These are phyloP conservation scores for Pelochelys cantorii DNA, from an alignment of 2,797 vertebrate genomes.

Conservation along the genomic window DNA sequence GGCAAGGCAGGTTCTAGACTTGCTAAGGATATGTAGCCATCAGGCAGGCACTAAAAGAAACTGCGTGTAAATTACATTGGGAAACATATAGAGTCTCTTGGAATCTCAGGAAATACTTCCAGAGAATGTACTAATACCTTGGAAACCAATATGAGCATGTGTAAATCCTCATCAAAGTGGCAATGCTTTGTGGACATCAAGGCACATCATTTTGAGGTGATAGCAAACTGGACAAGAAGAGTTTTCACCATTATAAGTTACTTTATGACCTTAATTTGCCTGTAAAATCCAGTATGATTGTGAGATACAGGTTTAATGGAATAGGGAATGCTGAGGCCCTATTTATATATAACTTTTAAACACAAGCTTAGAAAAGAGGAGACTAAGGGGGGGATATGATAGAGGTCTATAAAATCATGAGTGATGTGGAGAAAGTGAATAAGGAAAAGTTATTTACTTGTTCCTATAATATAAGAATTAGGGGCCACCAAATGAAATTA, in stretches of 20 bases:
- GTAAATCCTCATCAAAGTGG: background rate
- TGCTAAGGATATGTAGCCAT: background rate
- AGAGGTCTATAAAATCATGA: no score
- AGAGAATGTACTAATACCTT: background rate
- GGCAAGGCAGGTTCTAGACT: background rate
- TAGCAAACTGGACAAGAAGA: background rate
- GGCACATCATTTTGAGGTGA: background rate
- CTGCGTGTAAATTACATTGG: no score
- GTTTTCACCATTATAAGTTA: background rate
- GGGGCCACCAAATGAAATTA: no score
- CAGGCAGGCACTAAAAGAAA: background rate
- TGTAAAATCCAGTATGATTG: background rate
- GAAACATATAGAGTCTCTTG: no score
- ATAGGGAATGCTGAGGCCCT: background rate
- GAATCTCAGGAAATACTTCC: no score
- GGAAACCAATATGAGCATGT: background rate
- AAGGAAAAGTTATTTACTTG: no score
- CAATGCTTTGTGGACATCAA: background rate
- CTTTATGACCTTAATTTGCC: background rate
- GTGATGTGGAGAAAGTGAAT: no score
- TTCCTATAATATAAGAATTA: no score
- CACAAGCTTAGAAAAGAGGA: background rate
- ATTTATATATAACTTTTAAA: background rate
- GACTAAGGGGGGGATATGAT: no score
- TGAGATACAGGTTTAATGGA: background rate